phyloP scores from a whole-genome alignment of 2,113 vertebrate species.

The Panthera tigris region DNA sequence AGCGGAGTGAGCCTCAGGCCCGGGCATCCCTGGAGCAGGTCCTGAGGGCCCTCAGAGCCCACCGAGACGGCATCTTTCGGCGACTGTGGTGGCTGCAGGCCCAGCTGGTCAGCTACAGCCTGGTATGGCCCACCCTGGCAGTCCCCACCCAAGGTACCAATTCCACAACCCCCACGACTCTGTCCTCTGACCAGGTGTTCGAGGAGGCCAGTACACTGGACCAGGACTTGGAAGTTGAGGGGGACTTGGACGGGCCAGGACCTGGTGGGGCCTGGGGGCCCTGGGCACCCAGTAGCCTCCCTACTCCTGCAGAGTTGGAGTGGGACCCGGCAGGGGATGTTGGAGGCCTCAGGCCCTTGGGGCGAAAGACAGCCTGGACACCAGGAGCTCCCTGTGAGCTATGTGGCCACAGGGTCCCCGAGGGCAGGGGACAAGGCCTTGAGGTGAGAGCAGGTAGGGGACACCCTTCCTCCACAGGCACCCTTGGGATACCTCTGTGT shows the following conservation, averaged over 20 bases:
- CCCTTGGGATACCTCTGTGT: background rate
- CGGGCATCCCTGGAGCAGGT: conserved; percentile 82
- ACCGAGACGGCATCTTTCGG: conserved; percentile 84
- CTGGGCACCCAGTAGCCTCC: conserved; percentile 21
- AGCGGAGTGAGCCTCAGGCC: conserved; percentile 81
- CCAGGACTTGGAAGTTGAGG: conserved; percentile 60
- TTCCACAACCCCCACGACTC: background rate
- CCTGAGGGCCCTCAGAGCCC: conserved; percentile 85
- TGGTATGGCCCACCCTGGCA: conserved; percentile 79
- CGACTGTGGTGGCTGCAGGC: conserved; percentile 85
- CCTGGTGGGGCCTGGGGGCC: conserved; percentile 49
- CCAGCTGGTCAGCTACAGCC: conserved; percentile 89
- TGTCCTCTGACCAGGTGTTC: conserved; percentile 68
- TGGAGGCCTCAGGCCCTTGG: conserved; percentile 85
- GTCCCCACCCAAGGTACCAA: background rate
- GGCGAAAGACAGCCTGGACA: conserved; percentile 73
- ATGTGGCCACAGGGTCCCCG: conserved; percentile 58
- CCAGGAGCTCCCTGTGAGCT: conserved; percentile 63
- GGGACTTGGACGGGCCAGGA: conserved; percentile 47
- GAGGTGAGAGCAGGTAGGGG: conserved; percentile 52
- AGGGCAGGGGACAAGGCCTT: background rate
- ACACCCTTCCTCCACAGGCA: background rate
- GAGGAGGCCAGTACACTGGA: conserved; percentile 57
- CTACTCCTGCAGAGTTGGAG: conserved; percentile 85
- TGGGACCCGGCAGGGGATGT: conserved; percentile 93